Base-by-base conservation (phyloP, 2,113 vertebrate genomes). In the Labrus mixtus region DNA sequence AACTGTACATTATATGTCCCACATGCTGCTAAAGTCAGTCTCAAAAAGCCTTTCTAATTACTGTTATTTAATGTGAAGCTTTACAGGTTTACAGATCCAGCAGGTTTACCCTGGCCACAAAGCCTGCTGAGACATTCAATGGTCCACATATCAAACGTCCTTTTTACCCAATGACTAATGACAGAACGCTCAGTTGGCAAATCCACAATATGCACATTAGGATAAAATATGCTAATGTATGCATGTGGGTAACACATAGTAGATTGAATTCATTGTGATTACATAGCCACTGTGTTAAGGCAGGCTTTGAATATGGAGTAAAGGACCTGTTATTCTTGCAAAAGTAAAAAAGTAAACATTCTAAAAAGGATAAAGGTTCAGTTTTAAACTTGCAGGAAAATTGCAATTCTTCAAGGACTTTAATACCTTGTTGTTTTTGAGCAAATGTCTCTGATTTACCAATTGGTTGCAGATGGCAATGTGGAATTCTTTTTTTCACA, bases 151-250 rank as follows among this genome's bases (percentile, higher is more conserved):
- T 88, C 74, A 85, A 73, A 78, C 58, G 59, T 51, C 46, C 60
- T 76, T 68, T 76, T 79, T 65, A 54, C 22, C 25, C 59, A 48
- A 64, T 79, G 78, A 84, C 70, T 55, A 76, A 88, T 80, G 78
- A 73, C 66, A 46, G 59, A 61, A 53, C 45, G 81, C 59, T 56
- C 70, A 54, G 54, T 29, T 75, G 74, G 78, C 70, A 72, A 33
- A 83, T 83, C 70, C 76, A 66, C 54, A 50, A 73, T 67, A 74
- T 68, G 43, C 73, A 33, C 29, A 33, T 33, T 33, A 89, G 85
- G 73, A 73, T 87, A 89, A 85, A 85, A 86, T 84, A 88, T 87
- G 88, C 50, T 86, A 90, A 90, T 84, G 58, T 57, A 48, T 68
- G 81, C 68, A 75, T 74, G 62, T 56, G 74, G 79, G 76, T 73